A percentile compares a stretch with the other conserved stretches of the same genome.
phyloP scores from a whole-genome alignment of 1,140 invertebrate genomes.

The Pseudomyrmex dendroicus region DNA sequence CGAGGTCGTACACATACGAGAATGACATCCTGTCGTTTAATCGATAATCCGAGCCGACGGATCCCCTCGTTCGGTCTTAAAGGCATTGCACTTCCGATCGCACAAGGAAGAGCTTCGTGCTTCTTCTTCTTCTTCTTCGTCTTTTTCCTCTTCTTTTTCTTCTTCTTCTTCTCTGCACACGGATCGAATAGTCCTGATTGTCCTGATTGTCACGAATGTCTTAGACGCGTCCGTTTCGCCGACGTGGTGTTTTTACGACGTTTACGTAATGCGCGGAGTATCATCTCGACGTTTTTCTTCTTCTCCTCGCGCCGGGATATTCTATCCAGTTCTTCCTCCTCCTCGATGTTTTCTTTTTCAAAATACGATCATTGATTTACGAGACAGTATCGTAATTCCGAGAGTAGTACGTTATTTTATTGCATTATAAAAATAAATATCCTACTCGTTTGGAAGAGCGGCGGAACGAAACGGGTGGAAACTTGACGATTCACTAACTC shows the following conservation, averaged over 20 bases:
- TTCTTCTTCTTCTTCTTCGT: neutral
- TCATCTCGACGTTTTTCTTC: neutral
- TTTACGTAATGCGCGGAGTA: constrained; percentile 24
- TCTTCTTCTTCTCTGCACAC: neutral
- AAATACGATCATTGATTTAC: constrained; percentile 40
- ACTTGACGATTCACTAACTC: neutral
- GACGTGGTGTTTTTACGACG: constrained; percentile 25
- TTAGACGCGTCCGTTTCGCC: constrained; percentile 2
- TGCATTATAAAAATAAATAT: constrained; percentile 63
- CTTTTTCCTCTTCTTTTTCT: neutral
- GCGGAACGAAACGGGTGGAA: neutral
- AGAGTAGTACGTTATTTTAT: constrained; percentile 30
- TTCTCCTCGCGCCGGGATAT: neutral
- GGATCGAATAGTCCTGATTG: constrained; percentile 1
- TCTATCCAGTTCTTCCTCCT: neutral
- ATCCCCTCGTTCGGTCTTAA: constrained; percentile 27
- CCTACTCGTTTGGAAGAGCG: neutral
- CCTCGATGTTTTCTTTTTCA: neutral
- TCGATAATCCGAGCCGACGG: constrained; percentile 62
- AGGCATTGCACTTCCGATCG: constrained; percentile 43
- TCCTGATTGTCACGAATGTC: constrained; percentile 10
- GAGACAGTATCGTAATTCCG: constrained; percentile 12
- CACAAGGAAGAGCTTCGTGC: neutral
- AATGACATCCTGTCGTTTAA: constrained; percentile 71
- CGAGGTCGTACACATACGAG: constrained; percentile 38